Percentiles rank a stretch among this genome's conserved stretches.
Evolutionary conservation across 2,797 vertebrate species (phyloP).

Genomic region (Toxotes lorentzi): DNA sequence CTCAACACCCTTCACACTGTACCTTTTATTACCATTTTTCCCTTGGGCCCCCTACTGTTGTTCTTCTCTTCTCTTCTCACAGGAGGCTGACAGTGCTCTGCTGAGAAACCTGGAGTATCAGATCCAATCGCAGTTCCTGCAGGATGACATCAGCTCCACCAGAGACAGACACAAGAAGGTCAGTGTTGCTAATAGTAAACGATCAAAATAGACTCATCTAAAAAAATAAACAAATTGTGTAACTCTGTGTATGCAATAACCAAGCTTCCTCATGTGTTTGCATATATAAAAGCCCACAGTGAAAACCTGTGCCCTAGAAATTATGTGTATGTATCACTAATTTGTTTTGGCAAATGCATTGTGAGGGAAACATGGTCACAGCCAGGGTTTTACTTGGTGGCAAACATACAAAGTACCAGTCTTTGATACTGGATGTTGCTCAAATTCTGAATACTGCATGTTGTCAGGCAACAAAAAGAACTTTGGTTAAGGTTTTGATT

Average conservation of each 20-base stretch:
- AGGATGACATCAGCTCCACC: constrained; percentile 93
- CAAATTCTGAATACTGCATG: neutral
- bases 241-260: neutral
- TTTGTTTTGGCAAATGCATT: neutral
- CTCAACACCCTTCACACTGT: too few relatives aligned
- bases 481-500: neutral
- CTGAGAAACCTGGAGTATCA: constrained; percentile 93
- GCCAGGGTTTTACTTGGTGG: neutral
- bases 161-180: constrained; percentile 97
- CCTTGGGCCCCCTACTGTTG: neutral
- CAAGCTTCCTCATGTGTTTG: neutral
- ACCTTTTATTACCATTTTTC: neutral
- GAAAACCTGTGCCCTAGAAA: neutral
- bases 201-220: neutral
- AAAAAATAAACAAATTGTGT: neutral
- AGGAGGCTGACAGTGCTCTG: constrained; percentile 93
- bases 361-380: neutral
- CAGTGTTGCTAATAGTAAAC: constrained; percentile 20
- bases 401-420: neutral
- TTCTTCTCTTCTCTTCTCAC: constrained; percentile 6
- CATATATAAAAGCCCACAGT: neutral
- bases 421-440: too few relatives aligned
- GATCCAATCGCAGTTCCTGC: constrained; percentile 94
- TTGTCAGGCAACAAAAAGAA: neutral
- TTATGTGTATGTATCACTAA: neutral